Percentiles rank a stretch among this genome's conserved stretches.
Conservation (phyloP, 2,113 vertebrate genomes). For the Verasper variegatus region DNA sequence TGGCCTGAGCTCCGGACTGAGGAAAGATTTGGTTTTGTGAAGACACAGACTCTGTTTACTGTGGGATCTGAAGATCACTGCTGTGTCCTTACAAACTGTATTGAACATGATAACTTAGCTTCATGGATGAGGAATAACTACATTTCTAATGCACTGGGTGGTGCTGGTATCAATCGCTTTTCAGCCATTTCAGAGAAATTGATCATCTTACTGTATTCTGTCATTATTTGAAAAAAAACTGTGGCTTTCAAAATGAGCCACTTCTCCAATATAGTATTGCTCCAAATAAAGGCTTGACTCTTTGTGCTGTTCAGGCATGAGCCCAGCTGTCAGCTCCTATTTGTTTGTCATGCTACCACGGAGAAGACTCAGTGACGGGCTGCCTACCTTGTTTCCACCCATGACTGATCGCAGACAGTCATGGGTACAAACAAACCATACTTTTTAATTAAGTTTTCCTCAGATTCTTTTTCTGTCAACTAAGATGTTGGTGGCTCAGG, state of each 20-base stretch:
- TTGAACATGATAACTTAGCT: background rate
- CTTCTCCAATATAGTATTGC: background rate
- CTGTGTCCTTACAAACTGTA: background rate
- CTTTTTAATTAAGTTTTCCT: conserved; percentile 1
- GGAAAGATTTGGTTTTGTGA: too few relatives aligned
- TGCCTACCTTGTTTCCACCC: conserved; percentile 11
- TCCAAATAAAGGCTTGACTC: background rate
- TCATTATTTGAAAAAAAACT: background rate
- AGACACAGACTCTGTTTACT: background rate
- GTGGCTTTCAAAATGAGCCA: background rate
- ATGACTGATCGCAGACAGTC: background rate
- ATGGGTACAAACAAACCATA: conserved; percentile 4
- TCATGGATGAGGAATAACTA: background rate
- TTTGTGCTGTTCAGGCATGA: too few relatives aligned
- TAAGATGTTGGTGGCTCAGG: background rate
- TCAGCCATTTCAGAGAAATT: background rate
- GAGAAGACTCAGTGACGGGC: background rate
- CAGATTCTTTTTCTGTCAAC: background rate
- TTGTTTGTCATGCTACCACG: too few relatives aligned
- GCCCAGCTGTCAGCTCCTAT: background rate
- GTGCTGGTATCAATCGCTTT: background rate
- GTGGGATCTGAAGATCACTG: conserved; percentile 6
- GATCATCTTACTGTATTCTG: background rate
- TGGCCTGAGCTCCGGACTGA: background rate
- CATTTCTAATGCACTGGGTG: background rate